phyloP scores from a whole-genome alignment of 2,113 vertebrate genomes.

The Tupaia tana region DNA sequence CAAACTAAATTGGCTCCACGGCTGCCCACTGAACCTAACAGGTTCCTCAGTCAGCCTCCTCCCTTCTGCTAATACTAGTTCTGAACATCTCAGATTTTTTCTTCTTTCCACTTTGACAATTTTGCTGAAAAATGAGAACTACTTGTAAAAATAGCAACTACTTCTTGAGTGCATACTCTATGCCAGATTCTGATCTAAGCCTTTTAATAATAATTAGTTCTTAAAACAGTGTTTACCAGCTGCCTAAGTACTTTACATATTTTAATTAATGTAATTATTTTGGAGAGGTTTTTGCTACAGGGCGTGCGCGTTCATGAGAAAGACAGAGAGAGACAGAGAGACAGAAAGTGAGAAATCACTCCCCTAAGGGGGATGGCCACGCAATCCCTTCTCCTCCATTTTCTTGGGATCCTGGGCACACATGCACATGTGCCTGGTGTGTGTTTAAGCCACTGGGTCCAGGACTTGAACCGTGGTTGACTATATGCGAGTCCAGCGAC shows the following conservation, averaged over 20 bases:
- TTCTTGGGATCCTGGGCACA: too few species aligned
- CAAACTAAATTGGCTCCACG: too few species aligned
- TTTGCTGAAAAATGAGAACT: constrained; percentile 46
- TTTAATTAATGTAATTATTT: neutral
- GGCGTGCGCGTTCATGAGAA: too few species aligned
- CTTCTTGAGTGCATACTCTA: neutral
- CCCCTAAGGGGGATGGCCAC: too few species aligned
- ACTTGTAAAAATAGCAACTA: neutral
- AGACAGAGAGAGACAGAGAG: too few species aligned
- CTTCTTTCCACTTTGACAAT: neutral
- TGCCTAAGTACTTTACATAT: constrained; percentile 2
- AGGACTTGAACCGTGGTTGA: too few species aligned
- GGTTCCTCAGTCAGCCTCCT: neutral
- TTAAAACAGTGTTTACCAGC: constrained; percentile 2
- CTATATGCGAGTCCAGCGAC: too few species aligned
- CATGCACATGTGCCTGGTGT: too few species aligned
- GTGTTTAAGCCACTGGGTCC: too few species aligned
- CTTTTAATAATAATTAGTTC: neutral
- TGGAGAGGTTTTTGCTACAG: too few species aligned
- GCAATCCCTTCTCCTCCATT: too few species aligned
- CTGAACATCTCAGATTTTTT: neutral
- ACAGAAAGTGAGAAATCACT: too few species aligned
- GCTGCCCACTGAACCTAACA: neutral
- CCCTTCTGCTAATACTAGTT: neutral
- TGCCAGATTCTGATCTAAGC: neutral